Evolutionary conservation across 2,113 vertebrate genomes (phyloP).

Genomic region (Petromus typicus): DNA sequence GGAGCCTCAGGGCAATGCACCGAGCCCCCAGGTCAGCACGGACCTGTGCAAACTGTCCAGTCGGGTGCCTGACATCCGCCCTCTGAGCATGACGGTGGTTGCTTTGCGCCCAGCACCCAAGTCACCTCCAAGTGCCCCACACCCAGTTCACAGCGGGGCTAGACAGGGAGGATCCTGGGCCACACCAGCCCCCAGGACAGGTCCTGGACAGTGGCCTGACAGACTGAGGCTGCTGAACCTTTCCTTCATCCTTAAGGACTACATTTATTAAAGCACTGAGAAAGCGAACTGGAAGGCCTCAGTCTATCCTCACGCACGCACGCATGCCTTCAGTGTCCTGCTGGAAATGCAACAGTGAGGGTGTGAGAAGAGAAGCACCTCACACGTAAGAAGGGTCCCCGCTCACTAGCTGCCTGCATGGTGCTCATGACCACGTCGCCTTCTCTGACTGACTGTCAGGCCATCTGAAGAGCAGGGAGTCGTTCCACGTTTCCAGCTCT

Average conservation of each 20-base stretch:
- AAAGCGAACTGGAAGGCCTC: too few species aligned
- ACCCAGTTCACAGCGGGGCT: neutral
- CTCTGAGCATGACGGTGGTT: neutral
- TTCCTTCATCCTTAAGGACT: neutral
- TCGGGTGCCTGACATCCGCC: rapidly evolving
- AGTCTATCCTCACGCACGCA: too few species aligned
- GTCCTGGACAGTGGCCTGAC: neutral
- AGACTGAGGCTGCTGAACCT: neutral
- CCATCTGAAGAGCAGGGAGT: neutral
- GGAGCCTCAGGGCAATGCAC: rapidly evolving
- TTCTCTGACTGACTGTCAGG: neutral
- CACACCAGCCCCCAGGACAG: too few species aligned
- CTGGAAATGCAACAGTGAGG: neutral
- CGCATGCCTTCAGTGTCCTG: too few species aligned
- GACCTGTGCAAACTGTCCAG: neutral
- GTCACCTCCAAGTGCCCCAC: neutral
- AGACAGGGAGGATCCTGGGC: too few species aligned
- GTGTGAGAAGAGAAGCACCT: neutral
- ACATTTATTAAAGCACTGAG: neutral
- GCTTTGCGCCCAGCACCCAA: neutral
- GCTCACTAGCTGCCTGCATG: rapidly evolving
- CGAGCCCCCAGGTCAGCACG: neutral
- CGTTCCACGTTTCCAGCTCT: too few species aligned
- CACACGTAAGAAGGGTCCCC: neutral
- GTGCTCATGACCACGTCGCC: neutral